Percentiles rank a stretch among this genome's conserved stretches.
phyloP scores from a whole-genome alignment of 2,797 vertebrate genomes.

The Trematomus bernacchii region DNA sequence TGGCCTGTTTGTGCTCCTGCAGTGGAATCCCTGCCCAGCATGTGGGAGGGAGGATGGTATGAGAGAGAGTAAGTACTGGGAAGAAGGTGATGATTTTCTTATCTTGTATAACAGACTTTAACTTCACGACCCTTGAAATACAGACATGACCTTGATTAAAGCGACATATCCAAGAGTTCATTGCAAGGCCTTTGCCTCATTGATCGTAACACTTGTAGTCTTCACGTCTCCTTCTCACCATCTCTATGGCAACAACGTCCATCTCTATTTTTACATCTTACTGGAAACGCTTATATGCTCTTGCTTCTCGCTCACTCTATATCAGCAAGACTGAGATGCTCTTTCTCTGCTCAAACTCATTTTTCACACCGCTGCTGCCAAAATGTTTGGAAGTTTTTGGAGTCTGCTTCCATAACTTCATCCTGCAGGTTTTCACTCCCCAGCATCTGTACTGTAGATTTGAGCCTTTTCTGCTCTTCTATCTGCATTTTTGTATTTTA shows the following conservation, averaged over 20 bases:
- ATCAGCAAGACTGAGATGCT: neutral
- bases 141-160: slow-evolving; percentile 11
- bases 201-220: slow-evolving; percentile 20
- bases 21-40: slow-evolving; percentile 20
- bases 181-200: slow-evolving; percentile 27
- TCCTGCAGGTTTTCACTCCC: neutral
- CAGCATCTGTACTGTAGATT: neutral
- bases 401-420: neutral
- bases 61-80: slow-evolving; percentile 21
- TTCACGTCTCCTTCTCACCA: neutral
- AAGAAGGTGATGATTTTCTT: slow-evolving; percentile 6
- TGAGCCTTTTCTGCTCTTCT: neutral
- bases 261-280: slow-evolving; percentile 42
- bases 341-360: slow-evolving; percentile 2
- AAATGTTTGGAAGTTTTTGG: slow-evolving; percentile 19
- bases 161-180: slow-evolving; percentile 13
- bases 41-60: slow-evolving; percentile 14
- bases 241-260: slow-evolving; percentile 52
- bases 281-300: slow-evolving; percentile 11
- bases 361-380: slow-evolving; percentile 17
- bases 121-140: slow-evolving; percentile 22
- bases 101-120: slow-evolving; percentile 1
- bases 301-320: slow-evolving; percentile 24
- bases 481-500: neutral
- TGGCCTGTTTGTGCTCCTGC: slow-evolving; percentile 53